Conservation (phyloP, 2,888 invertebrate species). For the Mythimna albipuncta region DNA sequence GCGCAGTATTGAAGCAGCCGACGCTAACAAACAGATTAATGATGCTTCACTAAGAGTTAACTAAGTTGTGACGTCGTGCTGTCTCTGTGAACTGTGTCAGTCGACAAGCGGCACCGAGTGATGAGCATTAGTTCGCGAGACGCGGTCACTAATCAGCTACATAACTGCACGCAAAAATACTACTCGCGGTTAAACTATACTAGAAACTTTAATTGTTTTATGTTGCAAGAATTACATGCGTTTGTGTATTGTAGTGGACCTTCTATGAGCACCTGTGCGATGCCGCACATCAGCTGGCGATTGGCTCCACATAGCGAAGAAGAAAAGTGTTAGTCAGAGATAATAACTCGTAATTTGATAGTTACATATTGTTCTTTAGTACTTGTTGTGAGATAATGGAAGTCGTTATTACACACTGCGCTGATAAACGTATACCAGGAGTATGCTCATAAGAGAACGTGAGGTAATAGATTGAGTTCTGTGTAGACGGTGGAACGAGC, state of each 20-base stretch:
- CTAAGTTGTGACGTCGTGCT: slow-evolving; percentile 14
- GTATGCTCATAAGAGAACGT: no score
- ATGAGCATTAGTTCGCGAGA: neutral
- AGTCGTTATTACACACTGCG: no score
- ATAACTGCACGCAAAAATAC: neutral
- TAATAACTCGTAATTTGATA: neutral
- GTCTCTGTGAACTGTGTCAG: slow-evolving; percentile 3
- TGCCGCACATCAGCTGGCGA: neutral
- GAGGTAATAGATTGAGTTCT: neutral
- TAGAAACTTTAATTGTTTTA: neutral
- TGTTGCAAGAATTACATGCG: no score
- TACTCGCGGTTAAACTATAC: neutral
- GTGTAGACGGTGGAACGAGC: neutral
- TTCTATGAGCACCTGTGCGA: neutral
- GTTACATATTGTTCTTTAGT: no score
- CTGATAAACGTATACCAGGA: no score
- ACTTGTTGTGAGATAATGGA: no score
- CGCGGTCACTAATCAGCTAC: neutral
- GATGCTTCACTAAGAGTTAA: slow-evolving; percentile 30
- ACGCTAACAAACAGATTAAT: slow-evolving; percentile 52
- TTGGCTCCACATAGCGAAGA: neutral
- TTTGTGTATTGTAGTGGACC: neutral
- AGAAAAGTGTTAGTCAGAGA: neutral
- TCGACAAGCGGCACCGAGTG: neutral
- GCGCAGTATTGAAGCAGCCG: slow-evolving; percentile 17